Base-by-base conservation (phyloP, 2,797 vertebrate species). In the Melanotaenia nigrans region DNA sequence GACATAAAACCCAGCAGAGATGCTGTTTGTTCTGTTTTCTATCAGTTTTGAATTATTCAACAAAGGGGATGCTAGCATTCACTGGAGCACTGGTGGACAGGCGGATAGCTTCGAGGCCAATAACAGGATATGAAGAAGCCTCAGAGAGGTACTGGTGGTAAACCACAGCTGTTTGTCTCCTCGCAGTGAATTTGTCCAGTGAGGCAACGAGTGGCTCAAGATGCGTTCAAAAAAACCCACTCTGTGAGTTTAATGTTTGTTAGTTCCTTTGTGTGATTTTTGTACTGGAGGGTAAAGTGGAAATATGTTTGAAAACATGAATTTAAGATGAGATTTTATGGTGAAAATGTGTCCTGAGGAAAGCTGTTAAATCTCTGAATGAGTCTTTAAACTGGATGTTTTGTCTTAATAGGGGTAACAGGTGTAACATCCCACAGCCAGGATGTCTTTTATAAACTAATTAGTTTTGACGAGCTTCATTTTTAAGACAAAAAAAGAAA, bases 21-120 rank as follows among this genome's bases (percentile, higher is more conserved):
- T 65, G 45, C 33, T 65, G 61, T 83, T 78, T 73, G 71, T 74
- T 82, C 65, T 68, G 49, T 75, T 84, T 70, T 66, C 47, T 75
- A 73, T 68, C 70, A 61, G 55, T 25, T 24, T 57, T 87, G 77
- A 88, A 79, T 91, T 82, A 88, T 90, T 90, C 75, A 87, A 73
- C 82, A 76, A 49, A 77, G 75, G 38, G 35, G 35, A 35, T 8
- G 42, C 76, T 82, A 77, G 67, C 73, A 54, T 76, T 79, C 55
- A 63, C 14, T 28, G 51, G 74, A 58, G 24, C 55, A 12, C 51
- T 2, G 28, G 57, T 61, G 68, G 65, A 70, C 64, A n/a, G 16
- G 3, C 61, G n/a, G 47, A 62, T 71, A 66, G 56, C 75, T 82
- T n/a, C 71, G 67, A 86, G 61, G 55, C 38, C 49, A 77, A 80